Base-by-base conservation (phyloP, 2,797 vertebrate species). In the Cynodonichthys magdalenae region DNA sequence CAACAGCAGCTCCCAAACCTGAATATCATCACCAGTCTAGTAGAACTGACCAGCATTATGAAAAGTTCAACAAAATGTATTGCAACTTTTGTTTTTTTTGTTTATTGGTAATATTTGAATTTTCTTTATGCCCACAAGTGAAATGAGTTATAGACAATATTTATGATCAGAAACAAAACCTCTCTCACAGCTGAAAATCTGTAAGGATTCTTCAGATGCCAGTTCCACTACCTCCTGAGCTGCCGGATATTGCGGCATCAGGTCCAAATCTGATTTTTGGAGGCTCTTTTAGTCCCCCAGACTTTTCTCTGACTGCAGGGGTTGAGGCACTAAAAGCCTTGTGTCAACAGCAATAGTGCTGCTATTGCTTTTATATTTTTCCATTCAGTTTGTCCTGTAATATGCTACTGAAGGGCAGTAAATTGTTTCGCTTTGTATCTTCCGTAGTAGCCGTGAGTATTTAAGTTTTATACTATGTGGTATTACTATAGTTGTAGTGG, bases 221-320 rank as follows among this genome's bases (percentile, higher is more conserved):
- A 58, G 57, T 60, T 75, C 68, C 59, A 15, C 59, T 75, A 69
- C 86, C 79, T 80, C 79, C 77, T 83, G 76, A 79, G 81, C 71
- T 78, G 73, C 81, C 44, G 45, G 82, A 89, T 86, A 85, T 86
- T 86, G 80, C 77, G 69, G 74, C 70, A 82, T 85, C 66, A 71
- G 68, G 69, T 75, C 61, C 66, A 83, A 77, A 85, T 82, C 70
- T 55, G 60, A 76, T 77, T 80, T 68, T 70, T 69, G 27, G 44
- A 77, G 63, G 51, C 56, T 77, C 31, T 41, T 65, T 66, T 45
- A 28, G 64, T 29, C 45, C 49, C 46, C 57, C 31, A 39, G 62
- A 39, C 59, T 75, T 75, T 66, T 36, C 59, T 19, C 65, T 53
- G 65, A 61, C 74, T 73, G 61, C 54, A 63, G 14, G 50, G 50